Base-by-base conservation (phyloP, 1,140 invertebrate species). In the Phenacoccus solenopsis region DNA sequence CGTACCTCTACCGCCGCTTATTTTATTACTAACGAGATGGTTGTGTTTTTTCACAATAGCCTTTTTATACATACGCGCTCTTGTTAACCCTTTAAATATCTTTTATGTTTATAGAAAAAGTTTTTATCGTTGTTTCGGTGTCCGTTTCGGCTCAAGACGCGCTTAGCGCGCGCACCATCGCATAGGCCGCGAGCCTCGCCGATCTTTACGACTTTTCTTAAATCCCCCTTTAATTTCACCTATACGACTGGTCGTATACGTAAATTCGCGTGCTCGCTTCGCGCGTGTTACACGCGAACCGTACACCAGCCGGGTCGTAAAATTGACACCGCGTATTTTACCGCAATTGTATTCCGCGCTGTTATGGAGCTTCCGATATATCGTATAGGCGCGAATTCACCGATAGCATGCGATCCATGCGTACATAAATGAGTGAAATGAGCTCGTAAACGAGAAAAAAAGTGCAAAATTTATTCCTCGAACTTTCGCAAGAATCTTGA, bases 51-150 rank as follows among this genome's bases (percentile, higher is more conserved):
- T 20, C 3, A 20, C 59, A 25, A 64, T 64, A 64, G 10, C 59
- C 59, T 64, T 64, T 38, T 38, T 38, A n/a, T n/a, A n/a, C n/a
- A n/a, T 64, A 25, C 59, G 22, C 25, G 25, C n/a, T 64, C 59
- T 64, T 64, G 59, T 64, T 64, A 64, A 64, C 59, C 59, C 59
- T 64, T 64, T 64, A 64, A 64, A 64, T 64, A 64, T 64, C 59
- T 24, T 64, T 64, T 64, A 64, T 27, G 59, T 64, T 64, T 64
- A 64, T 64, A 64, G 59, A 64, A 64, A 64, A 64, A 64, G 59
- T 64, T 64, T 64, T 64, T 64, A 64, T 64, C 59, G 59, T 20
- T 64, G 59, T 64, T 64, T 64, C 25, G 22, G 59, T 64, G 59
- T 64, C 59, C 59, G 20, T 64, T 64, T 64, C 25, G 38, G 38